Evolutionary conservation across 2,888 invertebrate species (phyloP).

Genomic region (Xestia c-nigrum): DNA sequence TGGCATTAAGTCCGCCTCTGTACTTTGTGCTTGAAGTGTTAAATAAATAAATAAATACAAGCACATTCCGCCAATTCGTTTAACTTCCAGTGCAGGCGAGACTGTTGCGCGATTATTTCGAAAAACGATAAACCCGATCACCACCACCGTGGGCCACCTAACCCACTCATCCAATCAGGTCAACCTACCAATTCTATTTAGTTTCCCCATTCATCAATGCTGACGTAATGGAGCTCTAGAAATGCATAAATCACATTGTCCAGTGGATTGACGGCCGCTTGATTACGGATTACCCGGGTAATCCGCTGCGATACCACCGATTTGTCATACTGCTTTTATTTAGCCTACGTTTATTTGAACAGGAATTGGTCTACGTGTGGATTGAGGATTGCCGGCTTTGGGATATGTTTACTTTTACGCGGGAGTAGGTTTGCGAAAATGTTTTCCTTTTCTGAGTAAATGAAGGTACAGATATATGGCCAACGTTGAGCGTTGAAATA

Average conservation of each 20-base stretch:
- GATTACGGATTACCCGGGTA: conserved; percentile 56
- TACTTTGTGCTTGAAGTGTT: too few species aligned
- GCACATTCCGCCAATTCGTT: background rate
- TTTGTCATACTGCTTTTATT: conserved; percentile 51
- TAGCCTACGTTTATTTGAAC: conserved; percentile 34
- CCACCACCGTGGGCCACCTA: too few species aligned
- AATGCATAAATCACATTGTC: conserved; percentile 64
- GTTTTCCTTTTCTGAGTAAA: background rate
- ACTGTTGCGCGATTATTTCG: too few species aligned
- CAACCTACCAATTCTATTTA: conserved; percentile 31
- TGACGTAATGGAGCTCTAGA: conserved; percentile 49
- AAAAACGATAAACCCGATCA: too few species aligned
- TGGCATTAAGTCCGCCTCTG: too few species aligned
- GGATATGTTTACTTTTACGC: background rate
- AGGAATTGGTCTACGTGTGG: background rate
- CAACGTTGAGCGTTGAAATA: background rate
- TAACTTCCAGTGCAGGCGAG: background rate
- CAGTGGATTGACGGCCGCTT: conserved; percentile 56
- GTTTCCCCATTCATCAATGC: conserved; percentile 52
- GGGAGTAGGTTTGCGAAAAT: background rate
- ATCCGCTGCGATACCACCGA: conserved; percentile 35
- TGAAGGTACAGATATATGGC: background rate
- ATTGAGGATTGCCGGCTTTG: background rate
- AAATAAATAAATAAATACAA: too few species aligned
- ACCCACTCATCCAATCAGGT: conserved; percentile 18